Evolutionary conservation across 2,113 vertebrate species (phyloP), one percentile per base, ranked within the genome.

Genomic region (Ammodytes marinus): DNA sequence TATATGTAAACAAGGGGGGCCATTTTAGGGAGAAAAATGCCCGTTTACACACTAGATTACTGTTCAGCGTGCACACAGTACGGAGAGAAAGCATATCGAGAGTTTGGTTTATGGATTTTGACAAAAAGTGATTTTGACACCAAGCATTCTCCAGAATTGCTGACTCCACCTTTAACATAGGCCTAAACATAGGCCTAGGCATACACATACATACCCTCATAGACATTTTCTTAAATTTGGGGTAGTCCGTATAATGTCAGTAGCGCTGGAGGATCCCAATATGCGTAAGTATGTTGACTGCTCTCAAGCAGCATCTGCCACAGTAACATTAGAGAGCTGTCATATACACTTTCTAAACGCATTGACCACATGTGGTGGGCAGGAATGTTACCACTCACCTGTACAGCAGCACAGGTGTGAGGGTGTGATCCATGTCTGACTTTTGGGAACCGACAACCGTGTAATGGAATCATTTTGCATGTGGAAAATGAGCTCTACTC

Each of bases 381-480:
- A 17, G n/a, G 9, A 37, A 13, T 46, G 47, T 47, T 46, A 49
- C 11, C 17, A 27, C 52, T 60, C 17, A 40, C 54, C 39, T 67
- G 53, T 8, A 5, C 46, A 49, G 15, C 46, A 47, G 37, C 55
- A 42, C 37, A 9, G 5, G 73, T 27, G 17, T 69, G 9, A 37
- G 63, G 37, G n/a, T 50, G 61, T 64, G 52, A 74, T 40, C 49
- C 10, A 13, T 2, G 6, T 35, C 50, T 81, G 68, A 71, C 76
- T 40, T 76, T 69, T 55, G 12, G 69, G 37, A 77, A 52, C 79
- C 54, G 69, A 84, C 57, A 43, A 77, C 57, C 74, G 77, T 92
- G 88, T 92, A 92, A 92, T 88, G 43, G 89, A 90, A 85, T 78
- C 79, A 78, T 85, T 92, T 83, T 84, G 67, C 47, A 80, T 37